A percentile compares a stretch with the other conserved stretches of the same genome.
Evolutionary conservation across 2,797 vertebrate species (phyloP).

Genomic region (Poecilia gillii): DNA sequence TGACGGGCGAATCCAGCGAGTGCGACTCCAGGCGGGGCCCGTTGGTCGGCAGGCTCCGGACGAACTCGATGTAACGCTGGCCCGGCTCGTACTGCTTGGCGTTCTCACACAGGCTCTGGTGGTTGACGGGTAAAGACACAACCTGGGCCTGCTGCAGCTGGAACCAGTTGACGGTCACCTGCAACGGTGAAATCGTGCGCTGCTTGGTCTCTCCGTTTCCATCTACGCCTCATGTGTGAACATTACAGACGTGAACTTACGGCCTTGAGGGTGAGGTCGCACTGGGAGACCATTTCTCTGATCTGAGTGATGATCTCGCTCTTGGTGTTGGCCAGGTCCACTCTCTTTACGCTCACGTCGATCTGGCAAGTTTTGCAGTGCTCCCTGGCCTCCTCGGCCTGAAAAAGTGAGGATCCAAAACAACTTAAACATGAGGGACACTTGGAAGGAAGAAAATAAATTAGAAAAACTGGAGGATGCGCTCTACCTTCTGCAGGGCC

Average conservation of each 20-base stretch:
- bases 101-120: constrained; percentile 92
- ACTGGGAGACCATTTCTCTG: constrained; percentile 93
- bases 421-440: background rate
- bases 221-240: background rate
- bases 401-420: constrained; percentile 3
- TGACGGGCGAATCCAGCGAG: constrained; percentile 63
- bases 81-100: constrained; percentile 96
- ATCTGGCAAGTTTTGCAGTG: constrained; percentile 89
- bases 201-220: background rate
- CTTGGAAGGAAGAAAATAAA: background rate
- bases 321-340: constrained; percentile 89
- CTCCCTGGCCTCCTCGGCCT: constrained; percentile 94
- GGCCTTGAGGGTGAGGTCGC: constrained; percentile 96
- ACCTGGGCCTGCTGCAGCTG: constrained; percentile 95
- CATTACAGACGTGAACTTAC: constrained; percentile 77
- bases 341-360: constrained; percentile 88
- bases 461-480: background rate
- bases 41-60: constrained; percentile 86
- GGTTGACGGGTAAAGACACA: constrained; percentile 90
- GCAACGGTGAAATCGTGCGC: background rate
- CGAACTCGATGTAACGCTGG: constrained; percentile 91
- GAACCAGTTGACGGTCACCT: constrained; percentile 98
- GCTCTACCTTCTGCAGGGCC: constrained; percentile 90
- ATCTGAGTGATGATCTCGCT: constrained; percentile 91
- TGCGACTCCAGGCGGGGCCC: constrained; percentile 71